Conservation (phyloP, 1,140 invertebrate genomes). For the Limonius californicus region DNA sequence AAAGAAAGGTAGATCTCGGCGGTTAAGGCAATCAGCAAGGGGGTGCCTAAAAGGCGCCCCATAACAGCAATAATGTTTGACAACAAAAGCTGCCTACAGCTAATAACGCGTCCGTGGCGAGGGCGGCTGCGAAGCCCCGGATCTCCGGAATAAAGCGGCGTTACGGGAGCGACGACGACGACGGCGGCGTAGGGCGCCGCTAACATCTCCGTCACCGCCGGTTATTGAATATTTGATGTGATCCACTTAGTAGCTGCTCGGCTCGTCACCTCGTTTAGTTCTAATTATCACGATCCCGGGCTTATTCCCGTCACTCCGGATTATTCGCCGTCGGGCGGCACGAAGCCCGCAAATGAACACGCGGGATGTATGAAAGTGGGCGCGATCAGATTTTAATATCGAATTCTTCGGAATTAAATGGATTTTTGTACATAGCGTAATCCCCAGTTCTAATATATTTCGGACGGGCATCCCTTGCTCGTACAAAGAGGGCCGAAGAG, state of each 20-base stretch:
- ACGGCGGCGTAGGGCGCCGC: background rate
- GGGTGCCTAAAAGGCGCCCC: no score
- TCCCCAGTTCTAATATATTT: background rate
- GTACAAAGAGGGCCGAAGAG: background rate
- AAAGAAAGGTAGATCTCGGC: background rate
- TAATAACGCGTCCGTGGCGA: background rate
- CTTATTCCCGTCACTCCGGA: background rate
- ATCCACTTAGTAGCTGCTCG: background rate
- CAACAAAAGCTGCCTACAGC: constrained; percentile 7
- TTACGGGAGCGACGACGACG: background rate
- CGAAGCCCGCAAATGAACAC: no score
- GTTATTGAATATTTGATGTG: constrained; percentile 7
- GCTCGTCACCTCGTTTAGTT: background rate
- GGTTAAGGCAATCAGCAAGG: background rate
- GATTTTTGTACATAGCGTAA: background rate
- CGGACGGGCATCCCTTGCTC: no score
- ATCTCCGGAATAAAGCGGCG: background rate
- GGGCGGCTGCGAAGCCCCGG: background rate
- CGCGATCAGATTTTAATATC: background rate
- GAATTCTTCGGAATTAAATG: background rate
- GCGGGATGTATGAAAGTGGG: no score
- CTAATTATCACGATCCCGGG: background rate
- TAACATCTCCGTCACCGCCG: constrained; percentile 2
- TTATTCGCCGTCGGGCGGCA: no score
- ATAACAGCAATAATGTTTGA: constrained; percentile 6